Base-by-base conservation (phyloP, 2,797 vertebrate species). In the Chloroceryle inda region DNA sequence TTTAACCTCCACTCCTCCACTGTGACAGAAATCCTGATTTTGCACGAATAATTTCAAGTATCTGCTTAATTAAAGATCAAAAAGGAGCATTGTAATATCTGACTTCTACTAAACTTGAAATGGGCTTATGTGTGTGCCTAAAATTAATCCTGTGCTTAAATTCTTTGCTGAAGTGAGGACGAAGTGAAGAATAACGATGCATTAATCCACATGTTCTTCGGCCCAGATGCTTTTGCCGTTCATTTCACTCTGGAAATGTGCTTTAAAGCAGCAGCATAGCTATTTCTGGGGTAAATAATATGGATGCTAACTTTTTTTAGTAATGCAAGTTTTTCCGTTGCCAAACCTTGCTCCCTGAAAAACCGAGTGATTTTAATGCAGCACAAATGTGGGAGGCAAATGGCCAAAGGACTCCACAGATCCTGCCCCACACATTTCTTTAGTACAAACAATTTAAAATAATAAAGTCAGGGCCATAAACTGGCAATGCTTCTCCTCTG, bases 361-460 rank as follows among this genome's bases (percentile, higher is more conserved):
- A 91, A 49, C 10, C 38, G 55, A 88, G 79, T 0, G 14, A 88
- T 93, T 94, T 81, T 90, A 96, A 96, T 76, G 62, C 42, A 81
- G 76, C 66, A 78, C 93, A 88, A 95, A 92, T 92, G 93, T 93
- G 66, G 53, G 73, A 92, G 92, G 94, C 88, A 95, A 90, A 61
- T 42, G 58, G 92, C 95, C 94, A 96, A 95, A 73, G 55, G 76
- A 95, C 79, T 89, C 53, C 91, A 85, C 92, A 88, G 89, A 93
- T 94, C 76, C 73, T 86, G 85, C 93, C 62, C 88, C 76, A 88
- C 90, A 52, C 80, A 90, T 94, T 97, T 94, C 92, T 95, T 90
- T 31, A 81, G 85, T 94, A 59, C 45, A 94, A 96, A 95, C 93
- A 90, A 37, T 75, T 93, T 81, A 45, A 95, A 95, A 83, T 88